Evolutionary conservation across 2,888 invertebrate species (phyloP).

Genomic region (Polymixis flavicincta): DNA sequence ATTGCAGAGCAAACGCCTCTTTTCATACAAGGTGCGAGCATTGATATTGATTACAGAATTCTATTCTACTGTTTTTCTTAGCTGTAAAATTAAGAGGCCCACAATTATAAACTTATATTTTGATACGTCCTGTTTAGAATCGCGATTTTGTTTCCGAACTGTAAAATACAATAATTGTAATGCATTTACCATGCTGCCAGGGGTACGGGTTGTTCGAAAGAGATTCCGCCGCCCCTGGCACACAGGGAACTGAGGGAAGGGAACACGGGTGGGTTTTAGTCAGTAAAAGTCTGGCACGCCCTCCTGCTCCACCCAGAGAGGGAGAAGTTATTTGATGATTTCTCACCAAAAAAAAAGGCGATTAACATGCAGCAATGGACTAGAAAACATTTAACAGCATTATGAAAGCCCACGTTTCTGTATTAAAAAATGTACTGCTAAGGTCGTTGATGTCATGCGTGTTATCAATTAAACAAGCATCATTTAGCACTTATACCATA

Average conservation of each 20-base stretch:
- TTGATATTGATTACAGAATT: neutral
- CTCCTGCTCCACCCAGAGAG: no score
- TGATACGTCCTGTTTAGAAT: no score
- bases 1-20: neutral
- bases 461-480: constrained; percentile 2
- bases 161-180: neutral
- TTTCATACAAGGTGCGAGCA: neutral
- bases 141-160: neutral
- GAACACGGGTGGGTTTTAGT: no score
- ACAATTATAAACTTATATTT: neutral
- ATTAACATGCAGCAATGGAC: neutral
- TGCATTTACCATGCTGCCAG: neutral
- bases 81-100: neutral
- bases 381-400: neutral
- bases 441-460: neutral
- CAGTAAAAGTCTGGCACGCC: no score
- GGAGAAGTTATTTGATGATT: no score
- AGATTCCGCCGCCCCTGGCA: no score
- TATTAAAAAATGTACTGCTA: neutral
- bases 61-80: neutral
- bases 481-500: neutral
- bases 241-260: no score
- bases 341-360: no score
- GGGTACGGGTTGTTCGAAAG: no score
- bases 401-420: neutral